Conservation (phyloP, 2,797 vertebrate species). For the Epinephelus malabaricus region DNA sequence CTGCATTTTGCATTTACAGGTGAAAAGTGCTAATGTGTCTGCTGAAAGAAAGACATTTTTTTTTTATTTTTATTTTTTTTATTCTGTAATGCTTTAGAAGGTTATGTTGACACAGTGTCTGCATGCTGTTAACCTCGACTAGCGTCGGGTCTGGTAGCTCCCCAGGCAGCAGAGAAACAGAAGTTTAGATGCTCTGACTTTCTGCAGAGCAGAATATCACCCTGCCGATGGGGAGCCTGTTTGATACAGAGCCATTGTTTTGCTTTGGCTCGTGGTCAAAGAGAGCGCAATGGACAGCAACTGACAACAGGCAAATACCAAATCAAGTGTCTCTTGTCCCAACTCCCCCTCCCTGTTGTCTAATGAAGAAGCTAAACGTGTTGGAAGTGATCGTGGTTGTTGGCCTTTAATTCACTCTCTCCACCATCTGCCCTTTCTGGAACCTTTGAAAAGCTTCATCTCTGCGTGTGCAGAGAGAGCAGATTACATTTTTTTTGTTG, state of each 20-base stretch:
- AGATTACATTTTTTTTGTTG: slow-evolving; percentile 45
- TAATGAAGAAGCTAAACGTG: slow-evolving; percentile 54
- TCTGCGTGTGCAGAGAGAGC: slow-evolving; percentile 39
- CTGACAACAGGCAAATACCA: slow-evolving; percentile 42
- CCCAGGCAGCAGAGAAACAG: slow-evolving; percentile 20
- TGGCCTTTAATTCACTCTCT: slow-evolving; percentile 57
- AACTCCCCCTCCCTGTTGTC: slow-evolving; percentile 20
- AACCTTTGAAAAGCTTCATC: slow-evolving; percentile 38
- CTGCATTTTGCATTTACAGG: not conserved
- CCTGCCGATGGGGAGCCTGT: slow-evolving; percentile 19
- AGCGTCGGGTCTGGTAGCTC: slow-evolving; percentile 16
- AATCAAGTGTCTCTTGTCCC: slow-evolving; percentile 32
- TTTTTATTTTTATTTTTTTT: not conserved
- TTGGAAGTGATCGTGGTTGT: slow-evolving; percentile 50
- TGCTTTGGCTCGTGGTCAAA: slow-evolving; percentile 40
- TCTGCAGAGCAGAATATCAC: slow-evolving; percentile 11
- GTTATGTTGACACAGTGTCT: slow-evolving; percentile 27
- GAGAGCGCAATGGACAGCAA: slow-evolving; percentile 20
- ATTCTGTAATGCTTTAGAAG: slow-evolving; percentile 8
- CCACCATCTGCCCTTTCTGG: slow-evolving; percentile 63
- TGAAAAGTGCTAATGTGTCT: slow-evolving; percentile 2
- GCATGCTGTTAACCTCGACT: slow-evolving; percentile 42
- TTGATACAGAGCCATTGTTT: slow-evolving; percentile 43
- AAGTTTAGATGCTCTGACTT: slow-evolving; percentile 28
- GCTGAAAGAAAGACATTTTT: not conserved